Conservation (phyloP, 2,888 invertebrate genomes). For the Danaus chrysippus region DNA sequence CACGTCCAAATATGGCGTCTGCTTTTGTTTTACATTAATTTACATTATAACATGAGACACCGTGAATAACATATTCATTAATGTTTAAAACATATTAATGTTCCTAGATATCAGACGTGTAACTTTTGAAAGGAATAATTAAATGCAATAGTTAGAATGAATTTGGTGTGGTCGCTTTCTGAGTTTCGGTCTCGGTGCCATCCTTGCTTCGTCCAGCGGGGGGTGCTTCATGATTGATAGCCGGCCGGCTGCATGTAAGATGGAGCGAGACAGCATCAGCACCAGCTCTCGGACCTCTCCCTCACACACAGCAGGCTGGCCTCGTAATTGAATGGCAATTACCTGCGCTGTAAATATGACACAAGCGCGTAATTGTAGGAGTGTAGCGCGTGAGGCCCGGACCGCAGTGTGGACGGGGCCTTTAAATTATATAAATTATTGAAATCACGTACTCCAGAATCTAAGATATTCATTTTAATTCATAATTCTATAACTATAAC, state of each 20-base stretch:
- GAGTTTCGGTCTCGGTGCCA: conserved; percentile 67
- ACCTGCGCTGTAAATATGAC: conserved; percentile 80
- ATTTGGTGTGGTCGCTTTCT: conserved; percentile 55
- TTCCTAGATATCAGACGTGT: conserved; percentile 32
- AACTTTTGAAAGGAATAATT: conserved; percentile 55
- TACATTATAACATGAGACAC: conserved; percentile 22
- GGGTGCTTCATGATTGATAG: conserved; percentile 77
- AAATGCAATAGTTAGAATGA: too few species aligned
- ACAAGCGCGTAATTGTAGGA: conserved; percentile 78
- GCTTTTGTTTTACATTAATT: conserved; percentile 29
- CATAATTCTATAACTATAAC: background rate
- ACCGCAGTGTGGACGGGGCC: conserved; percentile 62
- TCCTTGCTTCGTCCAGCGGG: conserved; percentile 72
- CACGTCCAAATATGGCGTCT: conserved; percentile 28
- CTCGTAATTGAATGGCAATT: conserved; percentile 79
- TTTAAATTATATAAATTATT: conserved; percentile 71
- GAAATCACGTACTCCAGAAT: conserved; percentile 51
- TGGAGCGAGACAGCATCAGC: conserved; percentile 42
- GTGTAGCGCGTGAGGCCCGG: conserved; percentile 67
- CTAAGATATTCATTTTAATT: conserved; percentile 24
- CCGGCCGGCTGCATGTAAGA: conserved; percentile 63
- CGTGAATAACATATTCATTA: background rate
- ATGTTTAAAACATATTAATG: conserved; percentile 14
- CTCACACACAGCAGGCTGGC: conserved; percentile 61
- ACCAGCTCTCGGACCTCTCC: conserved; percentile 44